Conservation (phyloP, 2,113 vertebrate genomes). For the Rhabdornis inornatus region DNA sequence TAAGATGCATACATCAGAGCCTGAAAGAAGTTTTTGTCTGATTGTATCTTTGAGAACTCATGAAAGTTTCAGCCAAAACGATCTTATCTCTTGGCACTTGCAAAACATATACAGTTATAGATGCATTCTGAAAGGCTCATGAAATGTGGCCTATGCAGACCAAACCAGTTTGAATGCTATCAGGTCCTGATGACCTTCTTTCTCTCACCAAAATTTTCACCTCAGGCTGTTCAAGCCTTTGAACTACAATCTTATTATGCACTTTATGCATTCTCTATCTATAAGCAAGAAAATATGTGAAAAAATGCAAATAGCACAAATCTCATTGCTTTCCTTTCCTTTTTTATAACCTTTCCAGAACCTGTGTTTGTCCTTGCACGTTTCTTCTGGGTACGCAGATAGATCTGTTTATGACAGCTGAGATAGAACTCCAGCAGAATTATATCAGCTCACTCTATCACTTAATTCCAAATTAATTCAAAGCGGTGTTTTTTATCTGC, state of each 20-base stretch:
- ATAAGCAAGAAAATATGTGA: slow-evolving; percentile 34
- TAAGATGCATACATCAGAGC: slow-evolving; percentile 72
- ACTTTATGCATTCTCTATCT: neutral
- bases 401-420: neutral
- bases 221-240: neutral
- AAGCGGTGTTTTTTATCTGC: neutral
- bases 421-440: too few relatives aligned
- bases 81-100: slow-evolving; percentile 69
- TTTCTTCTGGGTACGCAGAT: slow-evolving; percentile 40
- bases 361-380: slow-evolving; percentile 5
- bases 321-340: neutral
- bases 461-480: neutral
- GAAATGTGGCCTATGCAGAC: neutral
- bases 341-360: slow-evolving; percentile 46
- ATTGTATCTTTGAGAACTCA: slow-evolving; percentile 69
- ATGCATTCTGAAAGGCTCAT: slow-evolving; percentile 58
- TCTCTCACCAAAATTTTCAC: neutral
- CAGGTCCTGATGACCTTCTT: neutral
- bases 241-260: neutral
- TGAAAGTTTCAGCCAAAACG: slow-evolving; percentile 68
- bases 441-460: neutral
- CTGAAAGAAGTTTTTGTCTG: slow-evolving; percentile 76
- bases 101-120: slow-evolving; percentile 51
- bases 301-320: slow-evolving; percentile 27
- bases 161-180: slow-evolving; percentile 39